Evolutionary conservation across 2,888 invertebrate genomes (phyloP).

Genomic region (Hemaris fuciformis): DNA sequence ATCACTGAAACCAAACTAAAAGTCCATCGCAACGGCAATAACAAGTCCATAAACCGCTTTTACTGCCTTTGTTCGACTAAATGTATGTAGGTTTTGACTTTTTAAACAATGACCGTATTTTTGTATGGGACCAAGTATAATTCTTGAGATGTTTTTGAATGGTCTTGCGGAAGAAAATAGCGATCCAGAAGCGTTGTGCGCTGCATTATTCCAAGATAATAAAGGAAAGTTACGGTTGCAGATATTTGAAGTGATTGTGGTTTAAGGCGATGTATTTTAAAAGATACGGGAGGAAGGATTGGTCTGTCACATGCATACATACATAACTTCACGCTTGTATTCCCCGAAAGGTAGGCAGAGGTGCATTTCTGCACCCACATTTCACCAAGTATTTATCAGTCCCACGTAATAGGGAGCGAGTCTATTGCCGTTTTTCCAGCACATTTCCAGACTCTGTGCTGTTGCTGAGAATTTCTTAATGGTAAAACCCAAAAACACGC

Average conservation of each 20-base stretch:
- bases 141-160: constrained; percentile 58
- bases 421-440: no score
- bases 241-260: not conserved
- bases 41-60: constrained; percentile 81
- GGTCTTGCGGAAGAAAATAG: constrained; percentile 43
- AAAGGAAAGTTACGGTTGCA: not conserved
- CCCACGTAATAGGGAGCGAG: no score
- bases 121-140: constrained; percentile 63
- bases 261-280: not conserved
- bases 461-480: no score
- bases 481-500: no score
- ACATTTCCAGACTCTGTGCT: no score
- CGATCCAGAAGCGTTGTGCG: constrained; percentile 27
- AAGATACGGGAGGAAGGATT: no score
- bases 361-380: no score
- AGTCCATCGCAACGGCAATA: constrained; percentile 77
- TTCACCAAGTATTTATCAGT: no score
- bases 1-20: constrained; percentile 39
- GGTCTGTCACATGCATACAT: no score
- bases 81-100: constrained; percentile 80
- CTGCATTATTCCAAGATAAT: constrained; percentile 1
- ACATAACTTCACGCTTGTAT: no score
- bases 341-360: no score
- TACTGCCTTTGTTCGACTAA: constrained; percentile 80
- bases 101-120: constrained; percentile 81